Percentiles rank a stretch among this genome's conserved stretches.
These are phyloP conservation scores for Drymonia ruficornis DNA, from an alignment of 2,888 invertebrate genomes.

Conservation along the genomic window DNA sequence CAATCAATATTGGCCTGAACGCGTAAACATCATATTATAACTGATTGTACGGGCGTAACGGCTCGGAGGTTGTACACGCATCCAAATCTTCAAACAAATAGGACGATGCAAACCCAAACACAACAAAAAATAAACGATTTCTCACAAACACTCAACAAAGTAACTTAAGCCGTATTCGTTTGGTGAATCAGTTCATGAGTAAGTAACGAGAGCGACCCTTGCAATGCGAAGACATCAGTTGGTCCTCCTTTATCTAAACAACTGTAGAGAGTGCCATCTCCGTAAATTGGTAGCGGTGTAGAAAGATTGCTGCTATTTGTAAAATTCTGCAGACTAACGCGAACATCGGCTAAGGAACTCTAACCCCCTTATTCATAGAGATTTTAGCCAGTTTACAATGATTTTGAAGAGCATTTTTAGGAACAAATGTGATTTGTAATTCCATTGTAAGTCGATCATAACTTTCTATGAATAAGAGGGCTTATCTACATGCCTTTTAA, in stretches of 20 bases:
- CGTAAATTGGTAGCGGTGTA: conserved; percentile 39
- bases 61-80: no score
- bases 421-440: no score
- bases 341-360: conserved; percentile 8
- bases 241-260: conserved; percentile 55
- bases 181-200: conserved; percentile 19
- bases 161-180: neutral
- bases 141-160: neutral
- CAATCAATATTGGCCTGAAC: no score
- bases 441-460: no score
- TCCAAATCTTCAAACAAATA: no score
- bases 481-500: conserved; percentile 2
- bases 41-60: no score
- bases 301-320: conserved; percentile 55
- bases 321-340: conserved; percentile 43
- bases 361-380: no score
- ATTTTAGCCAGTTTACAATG: no score
- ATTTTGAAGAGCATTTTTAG: no score
- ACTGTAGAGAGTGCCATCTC: conserved; percentile 39
- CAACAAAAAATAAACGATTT: neutral
- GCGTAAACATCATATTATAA: no score
- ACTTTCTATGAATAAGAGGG: no score
- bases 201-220: conserved; percentile 35
- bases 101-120: no score
- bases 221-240: conserved; percentile 45